Percentiles rank a stretch among this genome's conserved stretches.
Evolutionary conservation across 2,888 invertebrate genomes (phyloP).

Genomic region (Lochmaea crataegi): DNA sequence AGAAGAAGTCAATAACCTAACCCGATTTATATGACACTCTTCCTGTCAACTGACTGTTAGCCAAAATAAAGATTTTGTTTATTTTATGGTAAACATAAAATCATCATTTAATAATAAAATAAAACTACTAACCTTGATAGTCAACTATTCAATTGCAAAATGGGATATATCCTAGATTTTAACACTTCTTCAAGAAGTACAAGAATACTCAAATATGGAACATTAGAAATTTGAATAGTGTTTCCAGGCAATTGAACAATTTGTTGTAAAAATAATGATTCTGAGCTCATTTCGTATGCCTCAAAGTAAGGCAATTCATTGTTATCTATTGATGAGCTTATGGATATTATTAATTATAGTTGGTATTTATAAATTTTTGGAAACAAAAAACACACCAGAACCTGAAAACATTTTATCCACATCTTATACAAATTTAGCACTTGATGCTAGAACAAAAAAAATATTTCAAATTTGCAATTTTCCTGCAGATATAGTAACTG

Average conservation of each 20-base stretch:
- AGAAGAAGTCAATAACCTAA: background rate
- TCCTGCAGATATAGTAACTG: constrained; percentile 74
- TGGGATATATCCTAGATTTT: background rate
- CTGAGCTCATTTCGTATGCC: constrained; percentile 70
- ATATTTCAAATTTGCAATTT: constrained; percentile 80
- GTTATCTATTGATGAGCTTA: constrained; percentile 82
- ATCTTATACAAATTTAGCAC: constrained; percentile 65
- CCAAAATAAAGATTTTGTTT: too few species aligned
- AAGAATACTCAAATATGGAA: background rate
- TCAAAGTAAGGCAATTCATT: constrained; percentile 83
- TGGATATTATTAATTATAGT: constrained; percentile 85
- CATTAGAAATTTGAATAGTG: background rate
- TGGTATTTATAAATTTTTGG: constrained; percentile 80
- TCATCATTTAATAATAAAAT: too few species aligned
- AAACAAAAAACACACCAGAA: constrained; percentile 61
- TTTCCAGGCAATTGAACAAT: background rate
- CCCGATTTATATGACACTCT: background rate
- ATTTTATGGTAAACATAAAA: too few species aligned
- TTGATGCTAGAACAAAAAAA: constrained; percentile 73
- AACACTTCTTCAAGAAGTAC: background rate
- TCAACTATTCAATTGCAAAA: background rate
- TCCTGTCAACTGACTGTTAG: too few species aligned
- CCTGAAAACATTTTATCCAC: constrained; percentile 53
- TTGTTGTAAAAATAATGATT: constrained; percentile 42
- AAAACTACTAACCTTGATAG: background rate